These are phyloP conservation scores for Rhamnusium bicolor DNA, from an alignment of 2,888 invertebrate genomes.

Conservation along the genomic window DNA sequence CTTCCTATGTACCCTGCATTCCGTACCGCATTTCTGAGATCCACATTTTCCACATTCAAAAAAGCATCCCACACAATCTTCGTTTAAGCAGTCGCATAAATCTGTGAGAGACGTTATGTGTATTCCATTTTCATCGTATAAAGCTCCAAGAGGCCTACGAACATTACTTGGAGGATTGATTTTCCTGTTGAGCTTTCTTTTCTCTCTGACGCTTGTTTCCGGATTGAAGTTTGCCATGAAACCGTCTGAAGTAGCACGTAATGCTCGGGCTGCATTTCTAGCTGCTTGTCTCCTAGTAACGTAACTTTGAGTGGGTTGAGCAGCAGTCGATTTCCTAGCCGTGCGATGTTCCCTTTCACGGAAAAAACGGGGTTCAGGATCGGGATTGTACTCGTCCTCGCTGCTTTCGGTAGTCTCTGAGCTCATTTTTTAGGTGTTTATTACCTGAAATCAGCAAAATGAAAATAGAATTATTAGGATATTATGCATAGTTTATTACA, in stretches of 20 bases:
- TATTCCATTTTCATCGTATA: conserved; percentile 83
- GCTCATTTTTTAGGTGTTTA: conserved; percentile 32
- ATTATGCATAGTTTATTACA: too few relatives aligned
- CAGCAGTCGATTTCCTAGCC: conserved; percentile 60
- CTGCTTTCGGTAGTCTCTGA: conserved; percentile 43
- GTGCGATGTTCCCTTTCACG: conserved; percentile 53
- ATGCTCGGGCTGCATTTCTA: conserved; percentile 54
- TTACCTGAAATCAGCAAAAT: too few relatives aligned
- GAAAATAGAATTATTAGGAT: too few relatives aligned
- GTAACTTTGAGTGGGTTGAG: conserved; percentile 48
- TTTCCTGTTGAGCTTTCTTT: conserved; percentile 83
- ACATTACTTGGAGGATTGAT: conserved; percentile 72
- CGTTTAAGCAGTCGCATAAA: conserved; percentile 88
- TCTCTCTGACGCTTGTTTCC: conserved; percentile 84
- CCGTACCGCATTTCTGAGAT: conserved; percentile 85
- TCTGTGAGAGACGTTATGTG: conserved; percentile 79
- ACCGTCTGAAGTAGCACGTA: conserved; percentile 53
- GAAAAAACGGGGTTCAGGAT: conserved; percentile 19
- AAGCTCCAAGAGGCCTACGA: conserved; percentile 72
- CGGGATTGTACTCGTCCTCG: conserved; percentile 55
- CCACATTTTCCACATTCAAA: conserved; percentile 83
- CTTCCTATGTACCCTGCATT: conserved; percentile 85
- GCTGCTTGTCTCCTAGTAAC: conserved; percentile 59
- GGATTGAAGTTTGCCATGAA: conserved; percentile 80
- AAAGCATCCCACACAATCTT: conserved; percentile 88